Evolutionary conservation across 2,797 vertebrate genomes (phyloP).

Genomic region (Syndactyla subalaris): DNA sequence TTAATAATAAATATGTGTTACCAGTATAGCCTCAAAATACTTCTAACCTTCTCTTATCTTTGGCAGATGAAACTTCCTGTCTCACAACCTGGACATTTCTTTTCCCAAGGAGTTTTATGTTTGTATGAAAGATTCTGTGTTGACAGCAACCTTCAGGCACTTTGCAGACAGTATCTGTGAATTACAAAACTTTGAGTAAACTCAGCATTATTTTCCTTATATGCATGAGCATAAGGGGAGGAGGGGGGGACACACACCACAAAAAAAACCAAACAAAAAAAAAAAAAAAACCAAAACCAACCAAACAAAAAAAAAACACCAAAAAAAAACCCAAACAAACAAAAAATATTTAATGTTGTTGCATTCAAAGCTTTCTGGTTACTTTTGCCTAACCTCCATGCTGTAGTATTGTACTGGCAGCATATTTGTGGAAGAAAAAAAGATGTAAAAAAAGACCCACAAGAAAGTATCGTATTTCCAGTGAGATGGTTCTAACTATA

Average conservation of each 20-base stretch:
- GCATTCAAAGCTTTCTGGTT: not conserved
- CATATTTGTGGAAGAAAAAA: not conserved
- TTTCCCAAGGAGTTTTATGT: not conserved
- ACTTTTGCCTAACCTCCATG: not conserved
- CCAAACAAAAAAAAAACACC: not conserved
- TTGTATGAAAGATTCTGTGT: not conserved
- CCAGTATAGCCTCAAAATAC: not conserved
- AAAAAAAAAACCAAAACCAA: not conserved
- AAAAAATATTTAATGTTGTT: not conserved
- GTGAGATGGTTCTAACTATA: not conserved
- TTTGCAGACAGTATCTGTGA: not conserved
- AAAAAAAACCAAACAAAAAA: not conserved
- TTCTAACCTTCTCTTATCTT: not conserved
- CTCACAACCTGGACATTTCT: not conserved
- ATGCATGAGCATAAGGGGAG: not conserved
- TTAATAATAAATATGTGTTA: not conserved
- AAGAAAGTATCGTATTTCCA: not conserved
- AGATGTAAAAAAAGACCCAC: not conserved
- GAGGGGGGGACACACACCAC: too few relatives aligned
- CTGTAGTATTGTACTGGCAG: not conserved
- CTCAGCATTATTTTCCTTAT: not conserved
- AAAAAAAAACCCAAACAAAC: accelerated
- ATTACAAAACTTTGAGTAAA: not conserved
- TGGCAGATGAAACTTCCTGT: not conserved
- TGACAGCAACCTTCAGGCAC: not conserved